phyloP scores from a whole-genome alignment of 2,888 invertebrate species.

The Diploptera punctata region DNA sequence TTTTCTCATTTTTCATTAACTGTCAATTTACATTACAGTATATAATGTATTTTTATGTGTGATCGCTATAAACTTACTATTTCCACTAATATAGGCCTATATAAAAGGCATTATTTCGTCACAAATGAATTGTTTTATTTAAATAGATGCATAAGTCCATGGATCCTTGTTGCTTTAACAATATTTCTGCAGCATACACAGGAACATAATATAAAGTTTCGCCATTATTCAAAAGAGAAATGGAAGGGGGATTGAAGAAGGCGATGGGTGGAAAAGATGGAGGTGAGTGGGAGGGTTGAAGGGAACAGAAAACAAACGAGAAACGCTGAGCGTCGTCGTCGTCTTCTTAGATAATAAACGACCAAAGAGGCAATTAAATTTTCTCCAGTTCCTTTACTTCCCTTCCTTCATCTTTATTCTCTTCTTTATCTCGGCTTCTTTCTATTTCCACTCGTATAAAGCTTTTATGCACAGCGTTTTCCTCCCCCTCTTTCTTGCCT shows the following conservation, averaged over 20 bases:
- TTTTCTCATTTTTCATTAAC: no score
- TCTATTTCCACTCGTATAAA: slow-evolving; percentile 9
- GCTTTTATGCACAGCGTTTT: slow-evolving; percentile 2
- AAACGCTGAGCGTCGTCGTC: slow-evolving; percentile 36
- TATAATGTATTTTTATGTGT: no score
- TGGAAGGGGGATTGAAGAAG: slow-evolving; percentile 31
- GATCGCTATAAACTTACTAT: no score
- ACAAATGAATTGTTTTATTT: no score
- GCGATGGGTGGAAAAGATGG: slow-evolving; percentile 25
- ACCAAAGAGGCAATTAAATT: slow-evolving; percentile 43
- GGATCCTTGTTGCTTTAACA: background rate
- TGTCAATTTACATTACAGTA: no score
- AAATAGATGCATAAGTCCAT: no score
- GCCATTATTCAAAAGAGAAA: slow-evolving; percentile 39
- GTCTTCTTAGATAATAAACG: slow-evolving; percentile 42
- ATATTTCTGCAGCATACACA: slow-evolving; percentile 24
- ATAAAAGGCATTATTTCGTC: no score
- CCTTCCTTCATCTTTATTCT: slow-evolving; percentile 12
- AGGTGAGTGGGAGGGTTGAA: slow-evolving; percentile 16
- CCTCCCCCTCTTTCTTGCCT: slow-evolving; percentile 14
- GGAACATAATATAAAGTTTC: slow-evolving; percentile 35
- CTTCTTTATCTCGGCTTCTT: background rate
- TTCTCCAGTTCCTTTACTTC: slow-evolving; percentile 38
- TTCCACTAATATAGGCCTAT: no score
- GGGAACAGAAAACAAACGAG: slow-evolving; percentile 36